Base-by-base conservation (phyloP, 2,113 vertebrate species). In the Thryonomys swinderianus region DNA sequence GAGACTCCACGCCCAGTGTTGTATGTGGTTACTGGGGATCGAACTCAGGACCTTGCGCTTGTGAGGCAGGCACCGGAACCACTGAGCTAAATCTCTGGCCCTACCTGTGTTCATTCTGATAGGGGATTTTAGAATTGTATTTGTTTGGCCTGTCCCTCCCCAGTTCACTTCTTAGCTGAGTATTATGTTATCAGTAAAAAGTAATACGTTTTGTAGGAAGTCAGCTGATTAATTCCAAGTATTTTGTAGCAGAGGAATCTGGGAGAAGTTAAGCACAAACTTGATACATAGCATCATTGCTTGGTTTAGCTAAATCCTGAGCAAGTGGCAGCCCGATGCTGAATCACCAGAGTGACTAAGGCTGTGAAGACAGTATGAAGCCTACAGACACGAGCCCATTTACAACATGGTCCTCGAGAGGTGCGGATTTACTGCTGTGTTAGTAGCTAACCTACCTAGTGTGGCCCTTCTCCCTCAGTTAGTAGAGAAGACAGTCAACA, bases 211-310 rank as follows among this genome's bases (percentile, higher is more conserved):
- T 79, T 64, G 27, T 37, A 90, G 53, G 61, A 71, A 92, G 81
- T 71, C 40, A 84, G 69, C 51, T 78, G 55, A 84, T 82, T 45
- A 87, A 84, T 91, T 88, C 32, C 51, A 88, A 57, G 57, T 91
- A 74, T 81, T 40, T 85, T 25, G 17, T 57, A 20, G 55, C 55
- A 57, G 20, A 57, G 55, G 55, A 57, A 20, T 16, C 17, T 57
- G 55, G 55, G n/a, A 88, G 32, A 92, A 76, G 30, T n/a, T 74
- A 34, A 42, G 81, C 48, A n/a, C 74, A 89, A 80, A 91, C 20
- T 40, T 45, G 45, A n/a, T 30, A 93, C 73, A 80, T 9, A 13
- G 57, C 34, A 8, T 96, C 45, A 88, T n/a, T 55, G 71, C 30
- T 12, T 30, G 13, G 37, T 66, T 37, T 59, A 53, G 62, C 53